Evolutionary conservation across 2,113 vertebrate genomes (phyloP), one percentile per base, ranked within the genome.

Genomic region (Picathartes gymnocephalus): DNA sequence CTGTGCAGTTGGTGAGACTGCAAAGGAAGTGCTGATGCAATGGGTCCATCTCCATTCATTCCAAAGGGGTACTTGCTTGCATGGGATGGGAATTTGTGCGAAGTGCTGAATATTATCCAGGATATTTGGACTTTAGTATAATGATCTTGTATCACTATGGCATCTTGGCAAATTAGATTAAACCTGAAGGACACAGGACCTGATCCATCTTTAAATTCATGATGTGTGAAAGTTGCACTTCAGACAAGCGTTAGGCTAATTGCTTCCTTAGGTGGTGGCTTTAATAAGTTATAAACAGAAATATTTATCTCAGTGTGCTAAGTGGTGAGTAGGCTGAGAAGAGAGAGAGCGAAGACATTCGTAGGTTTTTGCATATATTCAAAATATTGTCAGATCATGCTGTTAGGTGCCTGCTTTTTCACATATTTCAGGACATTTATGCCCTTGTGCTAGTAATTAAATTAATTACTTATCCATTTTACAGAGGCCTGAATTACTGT

Each of bases 391-490:
- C 47, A 69, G 39, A 23, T 79, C 92, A 64, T 84, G 57, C 77
- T 83, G 40, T 48, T 53, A 86, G 72, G 13, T 65, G 27, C 39
- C 50, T 60, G 27, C 14, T n/a, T 94, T 95, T 81, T 73, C n/a
- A 73, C 16, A 2, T 53, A 62, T 93, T 88, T 90, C 71, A 80
- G 68, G 74, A 69, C 65, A 72, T 93, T 51, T 57, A 50, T 91
- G 89, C 84, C 84, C 50, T 95, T 92, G 30, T 30, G 65, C 57
- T 93, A 62, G 84, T 94, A 96, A 97, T 97, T 97, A 97, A 98
- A 98, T 98, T 96, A 97, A 97, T 98, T 97, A 97, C 98, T 97
- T 97, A 96, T 91, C 91, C 95, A 96, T 98, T 98, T 97, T 98
- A 97, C 97, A 94, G 95, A 95, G 86, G 95, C 96, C 96, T 94